A percentile compares a stretch with the other conserved stretches of the same genome.
Conservation (phyloP, 1,140 invertebrate species). For the Brachionus sp. region DNA sequence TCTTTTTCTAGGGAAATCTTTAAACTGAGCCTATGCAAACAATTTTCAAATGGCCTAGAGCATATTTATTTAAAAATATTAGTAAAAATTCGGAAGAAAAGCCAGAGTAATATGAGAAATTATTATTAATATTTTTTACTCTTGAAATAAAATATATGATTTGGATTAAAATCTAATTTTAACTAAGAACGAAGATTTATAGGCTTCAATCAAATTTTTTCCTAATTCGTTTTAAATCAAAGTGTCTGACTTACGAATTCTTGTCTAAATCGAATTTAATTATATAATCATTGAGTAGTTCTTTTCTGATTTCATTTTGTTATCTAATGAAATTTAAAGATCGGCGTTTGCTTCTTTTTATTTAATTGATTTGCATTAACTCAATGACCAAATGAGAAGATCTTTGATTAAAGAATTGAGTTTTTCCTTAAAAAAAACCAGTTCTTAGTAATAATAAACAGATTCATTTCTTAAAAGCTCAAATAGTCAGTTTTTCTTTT, state of each 20-base stretch:
- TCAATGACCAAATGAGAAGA: not conserved
- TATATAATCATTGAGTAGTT: not conserved
- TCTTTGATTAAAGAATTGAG: not conserved
- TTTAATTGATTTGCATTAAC: not conserved
- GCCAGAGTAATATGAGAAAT: not conserved
- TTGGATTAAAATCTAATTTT: not conserved
- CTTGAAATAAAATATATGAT: not conserved
- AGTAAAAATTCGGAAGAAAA: not conserved
- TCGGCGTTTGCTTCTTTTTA: not conserved
- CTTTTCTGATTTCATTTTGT: not conserved
- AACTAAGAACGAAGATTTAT: not conserved
- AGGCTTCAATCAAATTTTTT: not conserved
- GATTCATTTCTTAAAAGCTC: too few relatives aligned
- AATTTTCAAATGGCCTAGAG: not conserved
- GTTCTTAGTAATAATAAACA: too few relatives aligned
- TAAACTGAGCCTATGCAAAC: not conserved
- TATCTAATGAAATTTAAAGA: not conserved
- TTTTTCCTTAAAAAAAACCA: too few relatives aligned
- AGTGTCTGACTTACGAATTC: not conserved
- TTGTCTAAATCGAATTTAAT: not conserved
- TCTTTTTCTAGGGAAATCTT: not conserved
- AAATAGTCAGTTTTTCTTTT: too few relatives aligned
- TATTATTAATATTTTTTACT: not conserved
- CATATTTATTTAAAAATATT: not conserved
- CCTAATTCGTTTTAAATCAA: not conserved